Base-by-base conservation (phyloP, 2,888 invertebrate genomes). In the Hypercompe scribonia region DNA sequence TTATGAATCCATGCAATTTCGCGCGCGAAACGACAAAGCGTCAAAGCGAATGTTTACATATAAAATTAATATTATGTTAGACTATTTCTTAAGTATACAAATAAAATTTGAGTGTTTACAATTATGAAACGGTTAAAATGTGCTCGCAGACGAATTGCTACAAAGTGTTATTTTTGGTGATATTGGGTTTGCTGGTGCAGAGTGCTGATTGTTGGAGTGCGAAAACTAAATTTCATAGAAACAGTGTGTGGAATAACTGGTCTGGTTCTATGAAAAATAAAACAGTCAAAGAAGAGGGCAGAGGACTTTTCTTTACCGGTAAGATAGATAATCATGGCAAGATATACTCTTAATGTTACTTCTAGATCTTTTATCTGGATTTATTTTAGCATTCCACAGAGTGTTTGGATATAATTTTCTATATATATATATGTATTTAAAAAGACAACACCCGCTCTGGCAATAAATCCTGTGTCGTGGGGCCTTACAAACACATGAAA, bases 51-150 rank as follows among this genome's bases (percentile, higher is more conserved):
- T 79, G 73, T 76, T 71, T 64, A 34, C 33, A 33, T 65, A 31
- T 24, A 54, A 67, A 65, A 66, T 54, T 31, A 28, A 5, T 68
- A 15, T 33, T 28, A 11, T 15, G 10, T 28, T 42, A 66, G 7
- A 46, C 10, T 24, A 28, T 39, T 34, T 39, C 58, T 54, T 71
- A 68, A 8, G 36, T 70, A 72, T 72, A 70, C 24, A 34, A 42
- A 70, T 64, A 64, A 10, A 70, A 79, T 64, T 76, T 82, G 81
- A 82, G 83, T 76, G 84, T 81, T 86, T 88, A 76, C 86, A 91
- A 93, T 88, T 90, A 93, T 93, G 93, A 90, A 87, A 90, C 88
- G 87, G 82, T 85, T 89, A 94, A 93, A 88, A 94, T 94, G 94
- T 89, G 81, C 88, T 90, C 89, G 83, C 88, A 88, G 87, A 86